Evolutionary conservation across 1,140 invertebrate genomes (phyloP), one percentile per base, ranked within the genome.

Genomic region (Sycophila sp.): DNA sequence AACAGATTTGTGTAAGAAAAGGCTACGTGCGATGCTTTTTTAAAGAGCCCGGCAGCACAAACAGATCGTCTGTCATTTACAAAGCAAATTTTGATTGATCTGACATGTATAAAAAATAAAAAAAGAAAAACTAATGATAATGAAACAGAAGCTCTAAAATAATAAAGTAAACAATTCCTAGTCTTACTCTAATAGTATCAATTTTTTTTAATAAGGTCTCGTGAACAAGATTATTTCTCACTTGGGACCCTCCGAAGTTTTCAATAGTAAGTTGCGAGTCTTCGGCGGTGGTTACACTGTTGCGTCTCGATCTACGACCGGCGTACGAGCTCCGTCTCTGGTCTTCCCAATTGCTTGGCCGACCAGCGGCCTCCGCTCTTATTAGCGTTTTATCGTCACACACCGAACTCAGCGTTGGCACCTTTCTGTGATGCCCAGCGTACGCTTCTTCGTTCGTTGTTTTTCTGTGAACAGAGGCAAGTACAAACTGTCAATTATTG

Each of bases 231-330:
- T 71, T 71, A 38, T 69, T 65, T 65, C 67, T 73, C 66, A 85
- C 94, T 88, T 94, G 93, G 76, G 91, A 93, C 53, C 94, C 95
- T 30, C 95, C 94, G 85, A 97, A 96, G 84, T 97, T 96, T 87
- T 97, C 95, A 30, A 96, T 92, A 0, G 94, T 96, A 70, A 97
- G 84, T 83, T 96, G 92, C 30, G 94, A 96, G 79, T 96, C 94
- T 78, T 96, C 95, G 47, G 92, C 91, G 47, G 94, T 88, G 40
- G 92, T 91, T 53, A 94, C 88, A 47, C 94, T 96, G 80, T 95
- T 94, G 49, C 94, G 87, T 34, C 95, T 87, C 10, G 94, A 96
- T 30, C 94, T 89, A 49, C 94, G 88, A 53, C 93, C 94, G 45
- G 93, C 94, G 81, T 92, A 94, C 76, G 91, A 92, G 34, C 87